These are phyloP conservation scores for Chrysoperla carnea DNA, from an alignment of 1,140 invertebrate genomes.

Conservation along the genomic window DNA sequence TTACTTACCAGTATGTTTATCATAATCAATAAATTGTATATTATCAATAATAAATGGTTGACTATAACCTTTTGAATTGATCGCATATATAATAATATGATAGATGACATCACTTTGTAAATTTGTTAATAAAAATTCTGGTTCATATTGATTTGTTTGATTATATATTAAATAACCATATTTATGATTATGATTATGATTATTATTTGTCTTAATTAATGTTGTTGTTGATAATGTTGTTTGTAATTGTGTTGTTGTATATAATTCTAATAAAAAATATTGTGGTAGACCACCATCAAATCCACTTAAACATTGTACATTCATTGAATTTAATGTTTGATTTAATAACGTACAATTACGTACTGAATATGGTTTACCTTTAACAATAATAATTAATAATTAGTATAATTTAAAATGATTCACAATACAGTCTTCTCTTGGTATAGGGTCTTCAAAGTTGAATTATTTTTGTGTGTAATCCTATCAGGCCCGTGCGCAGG, in stretches of 20 bases:
- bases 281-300: constrained; percentile 76
- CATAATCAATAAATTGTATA: constrained; percentile 56
- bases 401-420: too few relatives aligned
- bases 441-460: too few relatives aligned
- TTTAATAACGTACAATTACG: constrained; percentile 58
- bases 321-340: constrained; percentile 52
- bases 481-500: too few relatives aligned
- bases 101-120: constrained; percentile 57
- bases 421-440: too few relatives aligned
- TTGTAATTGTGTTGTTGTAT: constrained; percentile 28
- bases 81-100: constrained; percentile 51
- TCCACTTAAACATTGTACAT: constrained; percentile 53
- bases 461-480: too few relatives aligned
- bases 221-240: too few relatives aligned
- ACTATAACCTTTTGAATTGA: constrained; percentile 64
- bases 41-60: constrained; percentile 48
- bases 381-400: constrained; percentile 10
- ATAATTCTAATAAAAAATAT: constrained; percentile 60
- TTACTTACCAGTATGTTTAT: constrained; percentile 59
- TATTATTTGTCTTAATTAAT: too few relatives aligned
- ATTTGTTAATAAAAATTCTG: constrained; percentile 46
- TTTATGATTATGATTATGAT: too few relatives aligned
- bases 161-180: too few relatives aligned
- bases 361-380: constrained; percentile 55
- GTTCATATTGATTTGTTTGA: constrained; percentile 22